These are phyloP conservation scores for Watsonalla binaria DNA, from an alignment of 2,888 invertebrate species.

Conservation along the genomic window DNA sequence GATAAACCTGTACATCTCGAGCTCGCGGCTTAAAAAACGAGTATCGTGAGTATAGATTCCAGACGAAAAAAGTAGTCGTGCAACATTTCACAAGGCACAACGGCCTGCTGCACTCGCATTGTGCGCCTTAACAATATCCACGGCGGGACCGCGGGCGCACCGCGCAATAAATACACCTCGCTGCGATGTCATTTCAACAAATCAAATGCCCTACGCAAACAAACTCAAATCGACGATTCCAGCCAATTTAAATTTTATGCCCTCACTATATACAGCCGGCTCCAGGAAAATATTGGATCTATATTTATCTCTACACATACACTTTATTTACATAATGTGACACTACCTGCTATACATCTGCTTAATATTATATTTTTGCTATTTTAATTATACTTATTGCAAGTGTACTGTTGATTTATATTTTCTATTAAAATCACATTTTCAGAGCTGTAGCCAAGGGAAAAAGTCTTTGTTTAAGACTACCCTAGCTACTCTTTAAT, in stretches of 20 bases:
- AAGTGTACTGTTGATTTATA: too few relatives aligned
- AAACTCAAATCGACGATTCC: conserved; percentile 61
- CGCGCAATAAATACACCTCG: conserved; percentile 65
- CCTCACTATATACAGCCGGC: conserved; percentile 34
- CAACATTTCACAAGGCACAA: conserved; percentile 78
- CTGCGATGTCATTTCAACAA: conserved; percentile 65
- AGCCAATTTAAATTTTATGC: conserved; percentile 62
- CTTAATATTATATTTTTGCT: not conserved
- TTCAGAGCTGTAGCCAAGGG: too few relatives aligned
- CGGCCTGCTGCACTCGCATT: conserved; percentile 75
- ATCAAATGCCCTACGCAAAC: conserved; percentile 66
- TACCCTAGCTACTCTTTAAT: too few relatives aligned
- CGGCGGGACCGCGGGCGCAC: conserved; percentile 54
- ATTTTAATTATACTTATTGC: too few relatives aligned
- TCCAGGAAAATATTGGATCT: conserved; percentile 27
- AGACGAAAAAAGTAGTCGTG: conserved; percentile 79
- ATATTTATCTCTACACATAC: conserved; percentile 16
- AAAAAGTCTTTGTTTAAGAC: too few relatives aligned
- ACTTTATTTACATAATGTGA: conserved; percentile 16
- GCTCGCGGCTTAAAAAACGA: conserved; percentile 75
- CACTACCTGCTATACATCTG: conserved; percentile 9
- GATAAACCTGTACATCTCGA: conserved; percentile 78
- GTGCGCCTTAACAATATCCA: conserved; percentile 76
- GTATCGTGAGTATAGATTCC: conserved; percentile 75
- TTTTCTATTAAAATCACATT: too few relatives aligned